These are phyloP conservation scores for Petrocephalus schoutedeni DNA, from an alignment of 2,797 vertebrate genomes.

Conservation along the genomic window DNA sequence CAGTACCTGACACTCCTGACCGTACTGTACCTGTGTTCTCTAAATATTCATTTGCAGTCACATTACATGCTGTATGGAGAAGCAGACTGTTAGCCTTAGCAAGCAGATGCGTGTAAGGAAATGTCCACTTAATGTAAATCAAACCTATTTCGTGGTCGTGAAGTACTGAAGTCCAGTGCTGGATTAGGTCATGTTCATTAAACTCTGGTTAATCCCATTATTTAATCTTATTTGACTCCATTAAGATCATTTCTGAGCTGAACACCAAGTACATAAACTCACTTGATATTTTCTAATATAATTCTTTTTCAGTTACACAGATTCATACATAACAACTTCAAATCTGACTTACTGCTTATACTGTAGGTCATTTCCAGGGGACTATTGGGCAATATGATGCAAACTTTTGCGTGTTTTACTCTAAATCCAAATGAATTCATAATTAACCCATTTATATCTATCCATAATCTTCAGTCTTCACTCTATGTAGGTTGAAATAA, in stretches of 20 bases:
- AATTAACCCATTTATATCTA: too few relatives aligned
- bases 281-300: neutral
- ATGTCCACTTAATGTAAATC: neutral
- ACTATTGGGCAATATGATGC: neutral
- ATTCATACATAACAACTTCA: neutral
- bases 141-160: neutral
- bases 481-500: neutral
- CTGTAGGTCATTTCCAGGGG: neutral
- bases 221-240: constrained; percentile 47
- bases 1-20: neutral
- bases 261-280: constrained; percentile 11
- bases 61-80: neutral
- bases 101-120: neutral
- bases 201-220: constrained; percentile 51
- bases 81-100: neutral
- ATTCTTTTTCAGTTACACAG: constrained; percentile 18
- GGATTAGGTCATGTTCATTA: constrained; percentile 13
- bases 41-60: neutral
- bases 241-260: constrained; percentile 44
- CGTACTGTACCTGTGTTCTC: neutral
- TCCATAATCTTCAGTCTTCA: neutral
- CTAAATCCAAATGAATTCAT: too few relatives aligned
- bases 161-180: neutral
- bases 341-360: neutral
- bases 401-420: neutral